Percentiles rank a stretch among this genome's conserved stretches.
These are phyloP conservation scores for Tichodroma muraria DNA, from an alignment of 2,113 vertebrate species.

Conservation along the genomic window DNA sequence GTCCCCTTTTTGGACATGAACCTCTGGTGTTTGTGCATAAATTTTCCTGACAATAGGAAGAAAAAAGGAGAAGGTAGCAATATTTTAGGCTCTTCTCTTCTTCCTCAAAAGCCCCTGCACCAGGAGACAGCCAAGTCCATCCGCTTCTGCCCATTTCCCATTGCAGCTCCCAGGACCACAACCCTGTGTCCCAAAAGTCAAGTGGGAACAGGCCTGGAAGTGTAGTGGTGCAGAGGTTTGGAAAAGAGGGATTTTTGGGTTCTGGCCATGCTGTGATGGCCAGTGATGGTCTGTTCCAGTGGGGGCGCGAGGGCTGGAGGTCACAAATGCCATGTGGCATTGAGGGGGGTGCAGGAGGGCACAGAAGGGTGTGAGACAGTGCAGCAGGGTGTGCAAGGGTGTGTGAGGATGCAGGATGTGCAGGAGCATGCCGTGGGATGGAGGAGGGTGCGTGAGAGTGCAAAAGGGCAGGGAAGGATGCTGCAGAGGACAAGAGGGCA, in stretches of 20 bases:
- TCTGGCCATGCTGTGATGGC: not conserved
- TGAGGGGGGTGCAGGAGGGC: not conserved
- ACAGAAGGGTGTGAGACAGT: no score
- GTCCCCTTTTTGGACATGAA: not conserved
- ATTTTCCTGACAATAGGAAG: not conserved
- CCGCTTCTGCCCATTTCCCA: not conserved
- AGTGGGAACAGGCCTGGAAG: not conserved
- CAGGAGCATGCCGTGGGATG: not conserved
- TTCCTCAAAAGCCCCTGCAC: not conserved
- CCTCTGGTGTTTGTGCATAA: not conserved
- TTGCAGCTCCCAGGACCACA: not conserved
- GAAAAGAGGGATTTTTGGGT: not conserved
- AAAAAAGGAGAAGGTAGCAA: not conserved
- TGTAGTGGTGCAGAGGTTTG: rapidly evolving
- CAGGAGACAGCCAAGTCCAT: rapidly evolving
- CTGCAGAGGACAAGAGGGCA: not conserved
- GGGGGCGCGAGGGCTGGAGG: not conserved
- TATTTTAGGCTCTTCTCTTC: not conserved
- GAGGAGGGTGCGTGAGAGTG: not conserved
- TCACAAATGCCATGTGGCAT: not conserved
- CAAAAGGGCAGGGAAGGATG: not conserved
- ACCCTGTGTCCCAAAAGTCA: not conserved
- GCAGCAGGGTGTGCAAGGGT: no score
- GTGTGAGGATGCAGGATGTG: not conserved
- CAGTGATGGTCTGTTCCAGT: not conserved